A percentile compares a stretch with the other conserved stretches of the same genome.
Conservation (phyloP, 2,888 invertebrate genomes). For the Drosophila crucigera region DNA sequence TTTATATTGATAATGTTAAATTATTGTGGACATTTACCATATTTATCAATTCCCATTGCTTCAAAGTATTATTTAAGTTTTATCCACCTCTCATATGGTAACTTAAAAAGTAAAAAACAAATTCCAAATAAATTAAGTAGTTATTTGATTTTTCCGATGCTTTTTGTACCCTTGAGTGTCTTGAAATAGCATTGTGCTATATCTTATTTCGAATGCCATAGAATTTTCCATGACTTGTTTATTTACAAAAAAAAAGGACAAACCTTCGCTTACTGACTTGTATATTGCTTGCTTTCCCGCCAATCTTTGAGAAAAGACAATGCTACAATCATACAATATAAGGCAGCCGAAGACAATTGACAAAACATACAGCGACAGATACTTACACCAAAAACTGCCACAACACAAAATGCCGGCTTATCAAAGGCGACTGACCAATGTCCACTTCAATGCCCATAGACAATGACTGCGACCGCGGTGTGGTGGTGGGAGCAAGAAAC, state of each 20-base stretch:
- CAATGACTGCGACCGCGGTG: slow-evolving; percentile 39
- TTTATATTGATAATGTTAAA: background rate
- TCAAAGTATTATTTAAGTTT: background rate
- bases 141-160: background rate
- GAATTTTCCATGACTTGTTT: slow-evolving; percentile 28
- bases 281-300: slow-evolving; percentile 27
- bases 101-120: too few species aligned
- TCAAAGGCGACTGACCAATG: slow-evolving; percentile 60
- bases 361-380: slow-evolving; percentile 55
- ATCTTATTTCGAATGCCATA: background rate
- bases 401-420: slow-evolving; percentile 71
- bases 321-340: slow-evolving; percentile 54
- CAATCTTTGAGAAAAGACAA: slow-evolving; percentile 54
- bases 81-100: background rate
- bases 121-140: background rate
- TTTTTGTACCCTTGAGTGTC: background rate
- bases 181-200: background rate
- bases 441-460: slow-evolving; percentile 73
- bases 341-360: slow-evolving; percentile 50
- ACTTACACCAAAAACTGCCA: slow-evolving; percentile 56
- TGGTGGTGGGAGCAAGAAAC: background rate
- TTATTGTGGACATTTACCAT: background rate
- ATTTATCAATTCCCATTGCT: background rate
- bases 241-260: slow-evolving; percentile 6
- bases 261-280: slow-evolving; percentile 12